A percentile compares a stretch with the other conserved stretches of the same genome.
Evolutionary conservation across 64 coral and sea anemone species (phyloP).

Genomic region (Stylophora pistillata): DNA sequence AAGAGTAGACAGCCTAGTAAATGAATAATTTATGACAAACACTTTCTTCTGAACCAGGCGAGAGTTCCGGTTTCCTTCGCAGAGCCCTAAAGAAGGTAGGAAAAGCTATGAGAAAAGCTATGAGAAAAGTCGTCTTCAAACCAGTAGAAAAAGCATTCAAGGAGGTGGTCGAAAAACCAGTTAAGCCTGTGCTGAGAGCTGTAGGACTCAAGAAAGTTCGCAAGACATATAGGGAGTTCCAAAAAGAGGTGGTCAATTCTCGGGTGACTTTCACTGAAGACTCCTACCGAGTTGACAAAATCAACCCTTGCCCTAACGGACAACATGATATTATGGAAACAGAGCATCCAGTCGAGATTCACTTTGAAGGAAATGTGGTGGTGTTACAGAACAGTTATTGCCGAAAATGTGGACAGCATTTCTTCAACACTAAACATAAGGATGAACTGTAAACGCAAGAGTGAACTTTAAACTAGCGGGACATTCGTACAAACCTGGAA

Average conservation of each 20-base stretch:
- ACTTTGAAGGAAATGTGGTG: conserved; percentile 57
- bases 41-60: background rate
- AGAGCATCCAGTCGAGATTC: conserved; percentile 62
- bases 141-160: conserved; percentile 64
- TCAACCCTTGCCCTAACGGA: conserved; percentile 56
- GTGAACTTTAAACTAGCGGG: too few species aligned
- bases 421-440: conserved; percentile 27
- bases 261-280: conserved; percentile 71
- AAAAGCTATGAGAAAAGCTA: conserved; percentile 30
- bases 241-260: conserved; percentile 43
- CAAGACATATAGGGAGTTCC: conserved; percentile 62
- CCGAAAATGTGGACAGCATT: conserved; percentile 77
- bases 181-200: conserved; percentile 48
- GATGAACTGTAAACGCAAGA: conserved; percentile 48
- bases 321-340: conserved; percentile 75
- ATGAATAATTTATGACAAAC: too few species aligned
- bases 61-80: conserved; percentile 15
- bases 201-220: conserved; percentile 58
- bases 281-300: conserved; percentile 61
- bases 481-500: too few species aligned
- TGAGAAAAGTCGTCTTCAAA: conserved; percentile 3
- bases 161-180: conserved; percentile 49
- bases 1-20: background rate
- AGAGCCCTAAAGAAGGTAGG: background rate
- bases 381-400: conserved; percentile 76